These are phyloP conservation scores for Gryllus longicercus DNA, from an alignment of 2,888 invertebrate genomes.

Conservation along the genomic window DNA sequence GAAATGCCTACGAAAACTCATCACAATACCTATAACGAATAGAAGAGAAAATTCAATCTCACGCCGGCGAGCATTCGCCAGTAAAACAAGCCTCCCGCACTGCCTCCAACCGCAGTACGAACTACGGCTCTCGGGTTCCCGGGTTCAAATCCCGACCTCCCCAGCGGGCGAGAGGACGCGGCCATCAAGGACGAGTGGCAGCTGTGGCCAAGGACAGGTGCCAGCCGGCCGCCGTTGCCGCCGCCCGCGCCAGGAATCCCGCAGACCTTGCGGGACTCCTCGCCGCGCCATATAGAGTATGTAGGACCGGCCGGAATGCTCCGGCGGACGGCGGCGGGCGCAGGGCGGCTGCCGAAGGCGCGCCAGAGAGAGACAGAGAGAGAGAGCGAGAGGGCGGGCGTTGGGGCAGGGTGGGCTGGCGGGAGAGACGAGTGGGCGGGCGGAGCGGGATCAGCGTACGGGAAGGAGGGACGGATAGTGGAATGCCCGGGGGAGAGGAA, in stretches of 20 bases:
- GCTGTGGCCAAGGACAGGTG: slow-evolving; percentile 3
- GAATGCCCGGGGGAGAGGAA: too few species aligned
- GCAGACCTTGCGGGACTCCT: slow-evolving; percentile 2
- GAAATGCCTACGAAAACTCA: too few species aligned
- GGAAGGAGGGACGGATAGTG: too few species aligned
- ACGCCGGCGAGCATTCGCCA: too few species aligned
- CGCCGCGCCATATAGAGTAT: background rate
- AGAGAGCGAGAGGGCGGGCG: background rate
- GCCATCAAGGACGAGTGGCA: background rate
- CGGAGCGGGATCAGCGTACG: background rate
- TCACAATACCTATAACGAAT: too few species aligned
- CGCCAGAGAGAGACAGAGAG: background rate
- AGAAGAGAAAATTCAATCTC: too few species aligned
- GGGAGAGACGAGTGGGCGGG: background rate
- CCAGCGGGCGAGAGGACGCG: background rate
- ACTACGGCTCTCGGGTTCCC: too few species aligned
- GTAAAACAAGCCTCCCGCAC: too few species aligned
- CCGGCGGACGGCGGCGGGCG: background rate
- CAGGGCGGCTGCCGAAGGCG: background rate
- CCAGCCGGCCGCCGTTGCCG: background rate
- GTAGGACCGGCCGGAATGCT: slow-evolving; percentile 5
- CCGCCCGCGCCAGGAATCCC: slow-evolving; percentile 1
- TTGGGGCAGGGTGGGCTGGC: background rate
- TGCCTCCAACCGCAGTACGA: too few species aligned
- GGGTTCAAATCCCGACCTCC: background rate